Base-by-base conservation (phyloP, 2,113 vertebrate species). In the Mohoua ochrocephala region DNA sequence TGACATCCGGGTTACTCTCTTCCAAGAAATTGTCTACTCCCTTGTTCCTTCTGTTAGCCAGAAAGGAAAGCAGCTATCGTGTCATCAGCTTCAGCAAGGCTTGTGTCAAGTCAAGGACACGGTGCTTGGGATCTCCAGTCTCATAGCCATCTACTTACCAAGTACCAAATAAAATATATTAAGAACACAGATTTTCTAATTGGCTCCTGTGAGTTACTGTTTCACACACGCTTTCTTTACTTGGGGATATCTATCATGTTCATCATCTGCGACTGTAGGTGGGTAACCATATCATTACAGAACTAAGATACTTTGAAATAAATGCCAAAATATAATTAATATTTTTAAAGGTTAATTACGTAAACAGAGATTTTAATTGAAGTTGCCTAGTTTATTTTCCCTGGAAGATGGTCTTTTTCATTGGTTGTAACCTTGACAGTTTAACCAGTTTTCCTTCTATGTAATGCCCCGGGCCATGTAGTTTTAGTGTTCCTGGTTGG, bases 121-220 rank as follows among this genome's bases (percentile, higher is more conserved):
- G 3, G 39, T 76, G 41, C 54, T 39, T 21, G 26, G 23, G 30
- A 56, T 67, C 56, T 28, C 52, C 59, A 68, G 41, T 33, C 63
- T 63, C 49, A 19, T 0, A 49, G n/a, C 52, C 53, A 63, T 50
- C 76, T 50, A 41, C 30, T 42, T 53, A 15, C 11, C 0, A 1
- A 42, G 42, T 16, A 81, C 39, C 60, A 92, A 80, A 74, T 35
- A 61, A 87, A 79, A 37, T 20, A 56, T 1, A 15, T 33, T n/a
- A 80, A 80, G 11, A 4, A 39, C 20, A 27, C 30, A 14, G 23
- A 6, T 67, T 61, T 89, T 49, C 42, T 39, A 78, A 31, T 9
- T 41, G 23, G 6, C 27, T 81, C 6, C 28, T 31, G 8, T 13
- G 53, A 76, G 4, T 53, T 9, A 22, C 28, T 53, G 2, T 47